phyloP scores from a whole-genome alignment of 2,113 vertebrate genomes.

The Rhadina sibilatrix region DNA sequence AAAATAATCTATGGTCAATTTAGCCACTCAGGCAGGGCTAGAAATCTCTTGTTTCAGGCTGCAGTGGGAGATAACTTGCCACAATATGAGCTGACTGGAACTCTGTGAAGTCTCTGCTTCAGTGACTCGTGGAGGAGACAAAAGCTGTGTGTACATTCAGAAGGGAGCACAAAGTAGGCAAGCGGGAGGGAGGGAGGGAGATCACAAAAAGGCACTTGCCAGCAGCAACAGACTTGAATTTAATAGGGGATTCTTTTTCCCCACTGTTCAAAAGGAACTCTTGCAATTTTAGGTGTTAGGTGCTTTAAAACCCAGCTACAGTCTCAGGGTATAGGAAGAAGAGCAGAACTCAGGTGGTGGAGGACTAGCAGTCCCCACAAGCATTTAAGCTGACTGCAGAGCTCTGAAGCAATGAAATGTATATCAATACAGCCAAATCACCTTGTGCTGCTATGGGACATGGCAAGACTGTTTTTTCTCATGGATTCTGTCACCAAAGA shows the following conservation, averaged over 20 bases:
- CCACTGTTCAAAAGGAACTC: constrained; percentile 23
- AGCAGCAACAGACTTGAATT: constrained; percentile 15
- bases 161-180: neutral
- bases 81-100: constrained; percentile 45
- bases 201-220: neutral
- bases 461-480: neutral
- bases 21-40: constrained; percentile 21
- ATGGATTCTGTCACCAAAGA: neutral
- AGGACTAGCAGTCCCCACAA: neutral
- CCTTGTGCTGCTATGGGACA: neutral
- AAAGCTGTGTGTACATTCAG: neutral
- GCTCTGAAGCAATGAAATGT: neutral
- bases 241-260: constrained; percentile 14
- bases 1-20: neutral
- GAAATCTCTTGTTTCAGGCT: constrained; percentile 29
- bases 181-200: neutral
- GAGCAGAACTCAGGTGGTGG: neutral
- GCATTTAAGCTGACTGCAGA: neutral
- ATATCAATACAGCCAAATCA: neutral
- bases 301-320: neutral
- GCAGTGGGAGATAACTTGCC: constrained; percentile 32
- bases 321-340: neutral
- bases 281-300: neutral
- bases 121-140: constrained; percentile 11
- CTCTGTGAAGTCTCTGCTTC: constrained; percentile 33